A percentile compares a stretch with the other conserved stretches of the same genome.
Conservation (phyloP, 2,113 vertebrate species). For the Psephotus haematonotus region DNA sequence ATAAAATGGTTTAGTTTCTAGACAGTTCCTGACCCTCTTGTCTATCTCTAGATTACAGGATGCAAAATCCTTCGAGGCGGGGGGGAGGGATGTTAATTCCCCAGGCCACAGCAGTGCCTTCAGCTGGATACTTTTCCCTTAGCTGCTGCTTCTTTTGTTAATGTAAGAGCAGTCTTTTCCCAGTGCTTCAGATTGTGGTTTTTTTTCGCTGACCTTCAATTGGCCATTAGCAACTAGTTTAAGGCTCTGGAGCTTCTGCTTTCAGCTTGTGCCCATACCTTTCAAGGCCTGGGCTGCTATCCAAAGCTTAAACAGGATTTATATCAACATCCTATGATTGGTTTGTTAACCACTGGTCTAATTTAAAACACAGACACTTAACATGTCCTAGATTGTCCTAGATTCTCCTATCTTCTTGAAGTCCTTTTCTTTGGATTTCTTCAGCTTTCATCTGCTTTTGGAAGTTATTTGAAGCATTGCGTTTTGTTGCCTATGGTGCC, state of each 20-base stretch:
- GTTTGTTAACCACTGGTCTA: neutral
- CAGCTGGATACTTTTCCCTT: neutral
- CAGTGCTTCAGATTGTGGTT: neutral
- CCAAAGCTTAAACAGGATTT: neutral
- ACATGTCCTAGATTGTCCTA: neutral
- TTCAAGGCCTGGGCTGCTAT: neutral
- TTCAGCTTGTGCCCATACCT: neutral
- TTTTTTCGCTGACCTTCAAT: neutral
- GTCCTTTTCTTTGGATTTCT: neutral
- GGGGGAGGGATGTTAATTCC: neutral
- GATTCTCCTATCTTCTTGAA: neutral
- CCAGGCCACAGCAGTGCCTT: neutral
- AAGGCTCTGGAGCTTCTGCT: neutral
- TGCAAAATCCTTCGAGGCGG: neutral
- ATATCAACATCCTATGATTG: neutral
- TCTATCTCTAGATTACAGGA: neutral
- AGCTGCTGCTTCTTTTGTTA: neutral
- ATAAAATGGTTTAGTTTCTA: neutral
- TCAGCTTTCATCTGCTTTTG: neutral
- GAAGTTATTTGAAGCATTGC: neutral
- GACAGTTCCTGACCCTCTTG: neutral
- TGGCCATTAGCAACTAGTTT: neutral
- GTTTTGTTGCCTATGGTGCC: neutral
- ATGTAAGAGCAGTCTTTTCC: neutral
- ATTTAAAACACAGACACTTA: neutral